A percentile compares a stretch with the other conserved stretches of the same genome.
phyloP scores from a whole-genome alignment of 2,113 vertebrate species.

The Pterocles gutturalis region DNA sequence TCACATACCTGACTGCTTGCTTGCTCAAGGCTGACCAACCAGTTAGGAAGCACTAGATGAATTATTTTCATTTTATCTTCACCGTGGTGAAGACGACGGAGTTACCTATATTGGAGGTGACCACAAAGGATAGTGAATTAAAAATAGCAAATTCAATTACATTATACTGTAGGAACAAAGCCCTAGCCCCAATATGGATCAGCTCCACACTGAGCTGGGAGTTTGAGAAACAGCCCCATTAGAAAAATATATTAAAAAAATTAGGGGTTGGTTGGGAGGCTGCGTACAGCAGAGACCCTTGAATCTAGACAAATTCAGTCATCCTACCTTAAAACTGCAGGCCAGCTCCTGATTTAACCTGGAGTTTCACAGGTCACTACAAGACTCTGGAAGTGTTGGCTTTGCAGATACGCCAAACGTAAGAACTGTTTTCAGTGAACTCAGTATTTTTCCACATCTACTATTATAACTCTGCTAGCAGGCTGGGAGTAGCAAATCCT shows the following conservation, averaged over 20 bases:
- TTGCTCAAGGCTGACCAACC: background rate
- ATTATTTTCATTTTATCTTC: background rate
- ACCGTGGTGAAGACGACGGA: background rate
- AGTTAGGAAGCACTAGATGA: background rate
- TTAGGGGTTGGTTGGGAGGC: background rate
- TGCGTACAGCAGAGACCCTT: background rate
- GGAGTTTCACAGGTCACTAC: background rate
- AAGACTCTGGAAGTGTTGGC: background rate
- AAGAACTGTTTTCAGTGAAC: background rate
- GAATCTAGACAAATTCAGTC: background rate
- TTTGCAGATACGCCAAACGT: constrained; percentile 15
- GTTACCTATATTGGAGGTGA: background rate
- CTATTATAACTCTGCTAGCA: constrained; percentile 25
- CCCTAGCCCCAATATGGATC: background rate
- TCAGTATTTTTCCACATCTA: constrained; percentile 65
- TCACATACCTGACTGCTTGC: background rate
- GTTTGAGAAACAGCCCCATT: background rate
- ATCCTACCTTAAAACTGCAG: background rate
- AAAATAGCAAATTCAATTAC: background rate
- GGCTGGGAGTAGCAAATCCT: constrained; percentile 14
- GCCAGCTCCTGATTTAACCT: background rate
- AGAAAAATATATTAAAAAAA: background rate
- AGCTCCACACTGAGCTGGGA: background rate
- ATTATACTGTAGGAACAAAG: background rate
- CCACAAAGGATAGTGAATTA: background rate